These are phyloP conservation scores for Athalia cordata DNA, from an alignment of 2,888 invertebrate species.

Conservation along the genomic window DNA sequence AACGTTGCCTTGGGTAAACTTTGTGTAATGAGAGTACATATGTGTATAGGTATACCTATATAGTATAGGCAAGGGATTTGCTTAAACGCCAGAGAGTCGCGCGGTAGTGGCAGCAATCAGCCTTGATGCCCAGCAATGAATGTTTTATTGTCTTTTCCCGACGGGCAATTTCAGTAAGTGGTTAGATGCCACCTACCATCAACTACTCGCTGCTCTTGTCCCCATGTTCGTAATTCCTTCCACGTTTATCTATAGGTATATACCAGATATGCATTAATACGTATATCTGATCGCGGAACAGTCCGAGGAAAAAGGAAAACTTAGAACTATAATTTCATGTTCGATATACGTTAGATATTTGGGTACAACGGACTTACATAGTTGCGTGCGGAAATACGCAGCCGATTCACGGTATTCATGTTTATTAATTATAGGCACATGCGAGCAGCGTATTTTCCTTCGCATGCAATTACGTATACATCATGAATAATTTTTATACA, in stretches of 20 bases:
- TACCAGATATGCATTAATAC: too few species aligned
- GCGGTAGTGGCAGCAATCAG: slow-evolving; percentile 46
- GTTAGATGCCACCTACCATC: slow-evolving; percentile 33
- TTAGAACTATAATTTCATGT: slow-evolving; percentile 7
- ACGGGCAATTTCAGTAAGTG: slow-evolving; percentile 51
- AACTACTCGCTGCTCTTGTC: neutral
- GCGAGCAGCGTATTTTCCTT: neutral
- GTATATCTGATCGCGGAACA: too few species aligned
- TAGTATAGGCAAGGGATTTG: slow-evolving; percentile 36
- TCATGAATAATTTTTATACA: too few species aligned
- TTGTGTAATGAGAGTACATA: neutral
- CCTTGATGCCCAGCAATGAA: slow-evolving; percentile 46
- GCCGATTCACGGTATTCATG: neutral
- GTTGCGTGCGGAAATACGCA: slow-evolving; percentile 6
- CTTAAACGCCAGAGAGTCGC: slow-evolving; percentile 43
- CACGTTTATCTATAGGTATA: too few species aligned
- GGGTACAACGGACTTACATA: too few species aligned
- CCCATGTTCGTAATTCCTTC: slow-evolving; percentile 1
- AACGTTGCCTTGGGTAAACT: too few species aligned
- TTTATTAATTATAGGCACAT: neutral
- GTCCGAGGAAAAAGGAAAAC: too few species aligned
- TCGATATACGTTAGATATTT: neutral
- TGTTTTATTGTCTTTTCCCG: slow-evolving; percentile 49
- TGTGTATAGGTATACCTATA: neutral
- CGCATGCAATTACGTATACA: too few species aligned